Percentiles rank a stretch among this genome's conserved stretches.
phyloP scores from a whole-genome alignment of 2,797 vertebrate species.

The Muscicapa comitata region DNA sequence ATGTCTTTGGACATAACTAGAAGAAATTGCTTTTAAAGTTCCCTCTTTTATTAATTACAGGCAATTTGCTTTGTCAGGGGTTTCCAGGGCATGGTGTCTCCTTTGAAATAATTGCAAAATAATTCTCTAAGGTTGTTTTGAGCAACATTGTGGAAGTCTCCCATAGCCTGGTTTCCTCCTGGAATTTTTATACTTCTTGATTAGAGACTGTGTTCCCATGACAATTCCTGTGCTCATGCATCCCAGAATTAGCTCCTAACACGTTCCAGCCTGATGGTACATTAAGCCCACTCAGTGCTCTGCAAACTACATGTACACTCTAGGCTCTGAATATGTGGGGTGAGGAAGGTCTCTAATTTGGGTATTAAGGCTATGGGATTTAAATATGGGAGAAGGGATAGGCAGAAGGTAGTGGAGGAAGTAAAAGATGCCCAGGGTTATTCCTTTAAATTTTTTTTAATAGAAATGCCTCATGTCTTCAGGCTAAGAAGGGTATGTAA shows the following conservation, averaged over 20 bases:
- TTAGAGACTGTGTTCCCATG: slow-evolving; percentile 58
- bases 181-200: slow-evolving; percentile 53
- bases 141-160: neutral
- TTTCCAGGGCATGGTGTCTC: neutral
- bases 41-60: neutral
- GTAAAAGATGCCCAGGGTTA: neutral
- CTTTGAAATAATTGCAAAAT: neutral
- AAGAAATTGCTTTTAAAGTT: neutral
- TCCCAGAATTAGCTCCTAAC: slow-evolving; percentile 66
- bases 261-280: slow-evolving; percentile 52
- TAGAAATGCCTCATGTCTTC: neutral
- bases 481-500: neutral
- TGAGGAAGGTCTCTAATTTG: slow-evolving; percentile 25
- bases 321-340: neutral
- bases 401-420: neutral
- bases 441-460: neutral
- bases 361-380: neutral
- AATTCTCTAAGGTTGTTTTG: neutral
- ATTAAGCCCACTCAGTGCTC: slow-evolving; percentile 54
- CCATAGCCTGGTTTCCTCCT: neutral
- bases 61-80: neutral
- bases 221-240: slow-evolving; percentile 51
- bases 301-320: neutral
- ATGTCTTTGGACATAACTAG: neutral
- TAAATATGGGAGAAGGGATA: neutral